A percentile compares a stretch with the other conserved stretches of the same genome.
Evolutionary conservation across 1,140 invertebrate species (phyloP).

Genomic region (Solenopsis invicta): DNA sequence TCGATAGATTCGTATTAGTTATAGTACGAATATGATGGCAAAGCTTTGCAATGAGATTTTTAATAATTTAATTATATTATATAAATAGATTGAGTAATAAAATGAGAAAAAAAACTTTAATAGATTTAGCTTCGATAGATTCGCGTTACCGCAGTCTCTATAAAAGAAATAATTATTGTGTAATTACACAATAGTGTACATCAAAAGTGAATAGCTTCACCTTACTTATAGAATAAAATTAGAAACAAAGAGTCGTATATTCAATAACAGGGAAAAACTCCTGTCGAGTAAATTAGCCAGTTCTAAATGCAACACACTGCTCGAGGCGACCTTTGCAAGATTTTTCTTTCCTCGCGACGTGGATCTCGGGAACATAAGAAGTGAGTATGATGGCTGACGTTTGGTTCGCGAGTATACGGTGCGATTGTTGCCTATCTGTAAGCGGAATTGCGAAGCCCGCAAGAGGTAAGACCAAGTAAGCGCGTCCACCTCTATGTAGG

Average conservation of each 20-base stretch:
- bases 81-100: not conserved
- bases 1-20: not conserved
- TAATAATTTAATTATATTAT: not conserved
- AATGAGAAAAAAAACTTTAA: not conserved
- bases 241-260: slow-evolving; percentile 23
- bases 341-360: slow-evolving; percentile 48
- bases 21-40: slow-evolving; percentile 1
- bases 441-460: slow-evolving; percentile 38
- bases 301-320: not conserved
- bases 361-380: slow-evolving; percentile 60
- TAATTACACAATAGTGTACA: not conserved
- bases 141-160: not conserved
- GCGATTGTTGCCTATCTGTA: slow-evolving; percentile 46
- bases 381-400: slow-evolving; percentile 61
- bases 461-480: slow-evolving; percentile 31
- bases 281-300: slow-evolving; percentile 42
- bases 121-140: not conserved
- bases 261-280: slow-evolving; percentile 30
- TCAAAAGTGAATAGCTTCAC: not conserved
- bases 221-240: slow-evolving; percentile 24
- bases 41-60: not conserved
- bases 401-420: slow-evolving; percentile 51
- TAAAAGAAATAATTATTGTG: not conserved
- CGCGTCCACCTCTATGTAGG: slow-evolving; percentile 18
- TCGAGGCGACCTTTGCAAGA: slow-evolving; percentile 29